Evolutionary conservation across 1,140 invertebrate species (phyloP).

Genomic region (Drosophila bocki): DNA sequence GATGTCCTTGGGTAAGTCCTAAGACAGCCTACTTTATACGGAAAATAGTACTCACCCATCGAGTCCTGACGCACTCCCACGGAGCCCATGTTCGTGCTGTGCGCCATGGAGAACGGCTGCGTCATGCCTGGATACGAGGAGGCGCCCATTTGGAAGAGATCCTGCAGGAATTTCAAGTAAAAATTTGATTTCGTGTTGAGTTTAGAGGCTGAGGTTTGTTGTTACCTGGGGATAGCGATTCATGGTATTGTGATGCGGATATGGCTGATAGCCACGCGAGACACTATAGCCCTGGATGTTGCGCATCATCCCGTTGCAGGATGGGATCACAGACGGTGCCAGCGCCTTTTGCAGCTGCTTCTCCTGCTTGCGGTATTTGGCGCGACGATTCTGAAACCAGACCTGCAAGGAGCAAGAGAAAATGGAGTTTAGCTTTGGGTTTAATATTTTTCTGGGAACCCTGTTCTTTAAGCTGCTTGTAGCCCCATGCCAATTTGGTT

Average conservation of each 20-base stretch:
- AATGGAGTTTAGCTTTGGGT: neutral
- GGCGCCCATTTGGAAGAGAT: conserved; percentile 93
- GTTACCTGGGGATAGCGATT: conserved; percentile 96
- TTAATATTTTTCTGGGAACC: neutral
- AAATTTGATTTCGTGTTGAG: neutral
- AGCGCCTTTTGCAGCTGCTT: conserved; percentile 98
- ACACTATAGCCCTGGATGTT: conserved; percentile 97
- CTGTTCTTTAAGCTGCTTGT: neutral
- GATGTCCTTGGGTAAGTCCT: too few species aligned
- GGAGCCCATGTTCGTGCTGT: conserved; percentile 94
- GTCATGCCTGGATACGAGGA: conserved; percentile 96
- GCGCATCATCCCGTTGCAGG: conserved; percentile 98
- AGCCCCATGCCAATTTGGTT: conserved; percentile 4
- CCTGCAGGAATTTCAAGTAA: conserved; percentile 36
- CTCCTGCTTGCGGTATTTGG: conserved; percentile 99
- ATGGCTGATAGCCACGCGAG: conserved; percentile 94
- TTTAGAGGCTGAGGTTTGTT: too few species aligned
- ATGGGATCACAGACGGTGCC: conserved; percentile 94
- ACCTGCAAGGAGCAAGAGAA: conserved; percentile 60
- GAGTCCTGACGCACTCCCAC: conserved; percentile 95
- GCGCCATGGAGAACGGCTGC: conserved; percentile 97
- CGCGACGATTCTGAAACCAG: conserved; percentile 98
- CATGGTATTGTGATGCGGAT: conserved; percentile 96
- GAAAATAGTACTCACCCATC: conserved; percentile 90
- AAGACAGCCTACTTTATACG: too few species aligned